A percentile compares a stretch with the other conserved stretches of the same genome.
Evolutionary conservation across 2,113 vertebrate genomes (phyloP).

Genomic region (Dipodomys spectabilis): DNA sequence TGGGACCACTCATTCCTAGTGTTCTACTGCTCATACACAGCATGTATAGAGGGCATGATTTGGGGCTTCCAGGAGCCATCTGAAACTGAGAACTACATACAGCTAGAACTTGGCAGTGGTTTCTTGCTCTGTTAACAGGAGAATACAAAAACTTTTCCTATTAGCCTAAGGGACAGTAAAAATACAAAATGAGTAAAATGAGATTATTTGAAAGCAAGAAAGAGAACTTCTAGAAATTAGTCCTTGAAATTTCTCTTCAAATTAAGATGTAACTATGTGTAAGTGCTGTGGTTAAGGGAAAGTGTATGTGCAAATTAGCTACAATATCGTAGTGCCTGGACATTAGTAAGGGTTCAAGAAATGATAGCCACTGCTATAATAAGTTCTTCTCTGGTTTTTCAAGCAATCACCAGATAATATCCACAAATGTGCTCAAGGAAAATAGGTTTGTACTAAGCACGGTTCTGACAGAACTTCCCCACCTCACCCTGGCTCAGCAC

Average conservation of each 20-base stretch:
- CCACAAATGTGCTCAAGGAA: background rate
- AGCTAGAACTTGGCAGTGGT: background rate
- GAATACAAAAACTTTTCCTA: background rate
- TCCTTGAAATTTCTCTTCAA: background rate
- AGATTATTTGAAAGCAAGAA: background rate
- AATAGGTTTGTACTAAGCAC: background rate
- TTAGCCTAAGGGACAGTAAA: background rate
- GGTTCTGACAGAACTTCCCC: background rate
- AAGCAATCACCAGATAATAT: background rate
- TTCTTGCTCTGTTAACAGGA: background rate
- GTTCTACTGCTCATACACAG: background rate
- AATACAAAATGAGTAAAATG: background rate
- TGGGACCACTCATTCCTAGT: background rate
- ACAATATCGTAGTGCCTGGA: background rate
- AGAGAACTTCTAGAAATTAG: constrained; percentile 24
- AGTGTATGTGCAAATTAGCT: background rate
- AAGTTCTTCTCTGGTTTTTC: constrained; percentile 17
- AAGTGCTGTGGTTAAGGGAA: background rate
- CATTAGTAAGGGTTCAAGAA: background rate
- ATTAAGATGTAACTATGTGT: background rate
- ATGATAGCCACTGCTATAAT: background rate
- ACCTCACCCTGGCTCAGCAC: background rate
- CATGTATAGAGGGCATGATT: background rate
- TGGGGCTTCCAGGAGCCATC: background rate
- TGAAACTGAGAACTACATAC: background rate